Percentiles rank a stretch among this genome's conserved stretches.
Conservation (phyloP, 1,140 invertebrate genomes). For the Orius insidiosus region DNA sequence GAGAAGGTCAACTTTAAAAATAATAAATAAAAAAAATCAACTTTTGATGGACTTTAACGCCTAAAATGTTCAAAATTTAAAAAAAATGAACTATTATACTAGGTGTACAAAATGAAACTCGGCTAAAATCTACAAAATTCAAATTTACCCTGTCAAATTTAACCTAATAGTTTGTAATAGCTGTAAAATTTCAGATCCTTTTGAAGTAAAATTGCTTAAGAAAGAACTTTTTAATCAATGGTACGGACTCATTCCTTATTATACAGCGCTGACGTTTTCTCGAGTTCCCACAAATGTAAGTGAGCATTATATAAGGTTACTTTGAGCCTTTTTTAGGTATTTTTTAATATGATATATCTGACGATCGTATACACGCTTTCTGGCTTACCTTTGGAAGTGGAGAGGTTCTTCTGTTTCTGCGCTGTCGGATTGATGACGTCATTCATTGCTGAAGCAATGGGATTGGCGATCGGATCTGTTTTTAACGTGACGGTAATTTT, state of each 20-base stretch:
- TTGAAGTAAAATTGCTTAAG: slow-evolving; percentile 60
- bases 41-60: too few species aligned
- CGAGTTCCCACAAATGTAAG: slow-evolving; percentile 33
- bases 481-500: slow-evolving; percentile 40
- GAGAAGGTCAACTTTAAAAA: too few species aligned
- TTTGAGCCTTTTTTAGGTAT: slow-evolving; percentile 23
- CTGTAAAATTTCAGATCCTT: slow-evolving; percentile 40
- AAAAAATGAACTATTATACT: too few species aligned
- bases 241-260: slow-evolving; percentile 64
- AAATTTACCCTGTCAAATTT: too few species aligned
- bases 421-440: slow-evolving; percentile 36
- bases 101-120: too few species aligned
- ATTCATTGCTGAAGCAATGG: slow-evolving; percentile 39
- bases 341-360: slow-evolving; percentile 37
- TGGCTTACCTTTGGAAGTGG: slow-evolving; percentile 31
- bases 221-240: slow-evolving; percentile 70
- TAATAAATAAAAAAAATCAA: too few species aligned
- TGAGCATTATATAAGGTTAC: neutral
- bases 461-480: slow-evolving; percentile 41
- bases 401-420: slow-evolving; percentile 35
- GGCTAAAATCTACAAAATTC: too few species aligned
- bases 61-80: too few species aligned
- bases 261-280: slow-evolving; percentile 55
- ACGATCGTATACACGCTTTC: slow-evolving; percentile 39
- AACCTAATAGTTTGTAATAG: too few species aligned